These are phyloP conservation scores for Xenopus borealis DNA, from an alignment of 2,113 vertebrate species.

Conservation along the genomic window DNA sequence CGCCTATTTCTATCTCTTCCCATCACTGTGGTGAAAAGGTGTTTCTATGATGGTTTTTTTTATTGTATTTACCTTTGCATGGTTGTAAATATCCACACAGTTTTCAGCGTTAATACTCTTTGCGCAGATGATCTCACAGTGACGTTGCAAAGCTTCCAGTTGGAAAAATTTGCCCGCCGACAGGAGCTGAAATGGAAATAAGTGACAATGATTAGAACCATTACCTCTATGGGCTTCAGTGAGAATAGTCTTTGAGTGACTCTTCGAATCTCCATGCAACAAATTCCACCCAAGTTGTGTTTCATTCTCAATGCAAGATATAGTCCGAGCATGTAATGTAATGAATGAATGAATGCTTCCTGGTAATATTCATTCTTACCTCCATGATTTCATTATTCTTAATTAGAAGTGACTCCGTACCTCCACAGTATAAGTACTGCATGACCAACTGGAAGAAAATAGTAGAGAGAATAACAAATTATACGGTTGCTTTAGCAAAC, in stretches of 20 bases:
- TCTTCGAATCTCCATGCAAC: no score
- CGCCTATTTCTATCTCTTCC: no score
- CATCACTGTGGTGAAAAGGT: no score
- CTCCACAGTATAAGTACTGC: conserved; percentile 96
- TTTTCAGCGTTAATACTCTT: conserved; percentile 96
- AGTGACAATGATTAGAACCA: not conserved
- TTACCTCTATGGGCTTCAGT: no score
- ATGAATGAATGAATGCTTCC: no score
- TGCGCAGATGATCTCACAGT: conserved; percentile 97
- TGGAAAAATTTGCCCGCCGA: conserved; percentile 98
- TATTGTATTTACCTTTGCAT: conserved; percentile 80
- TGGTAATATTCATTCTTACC: conserved; percentile 64
- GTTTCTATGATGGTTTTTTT: no score
- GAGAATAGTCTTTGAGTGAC: no score
- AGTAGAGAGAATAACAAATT: conserved; percentile 17
- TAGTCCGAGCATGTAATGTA: no score
- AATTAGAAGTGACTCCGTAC: conserved; percentile 90
- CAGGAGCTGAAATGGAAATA: conserved; percentile 74
- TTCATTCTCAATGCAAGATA: no score
- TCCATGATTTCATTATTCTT: conserved; percentile 95
- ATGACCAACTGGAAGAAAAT: conserved; percentile 84
- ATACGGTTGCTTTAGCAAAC: not conserved
- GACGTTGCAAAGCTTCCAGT: conserved; percentile 92
- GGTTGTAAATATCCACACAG: conserved; percentile 96
- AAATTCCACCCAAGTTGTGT: no score